phyloP scores from a whole-genome alignment of 2,888 invertebrate genomes.

The Andrena flavipes region DNA sequence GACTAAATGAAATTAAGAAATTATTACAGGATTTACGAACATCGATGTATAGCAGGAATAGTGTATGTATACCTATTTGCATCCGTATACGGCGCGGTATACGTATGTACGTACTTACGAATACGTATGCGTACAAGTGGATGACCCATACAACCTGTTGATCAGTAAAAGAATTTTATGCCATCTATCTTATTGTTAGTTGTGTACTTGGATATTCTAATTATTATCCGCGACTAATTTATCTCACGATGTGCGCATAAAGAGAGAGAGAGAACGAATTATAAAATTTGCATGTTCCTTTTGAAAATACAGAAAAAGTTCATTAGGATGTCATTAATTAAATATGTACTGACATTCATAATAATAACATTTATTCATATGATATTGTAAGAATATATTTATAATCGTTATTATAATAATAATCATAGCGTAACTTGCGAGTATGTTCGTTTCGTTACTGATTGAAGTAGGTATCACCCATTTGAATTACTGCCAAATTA shows the following conservation, averaged over 20 bases:
- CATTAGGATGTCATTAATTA: constrained; percentile 33
- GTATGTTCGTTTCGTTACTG: constrained; percentile 53
- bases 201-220: too few species aligned
- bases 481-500: constrained; percentile 65
- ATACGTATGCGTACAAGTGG: not conserved
- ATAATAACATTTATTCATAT: constrained; percentile 75
- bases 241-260: not conserved
- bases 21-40: too few species aligned
- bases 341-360: constrained; percentile 47
- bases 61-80: too few species aligned
- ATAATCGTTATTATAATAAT: constrained; percentile 67
- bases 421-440: constrained; percentile 54
- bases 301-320: constrained; percentile 15
- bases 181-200: not conserved
- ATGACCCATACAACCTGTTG: constrained; percentile 27
- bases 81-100: not conserved
- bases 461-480: constrained; percentile 55
- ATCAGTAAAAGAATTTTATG: not conserved
- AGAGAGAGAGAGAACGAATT: not conserved
- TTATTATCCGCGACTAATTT: too few species aligned
- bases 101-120: not conserved
- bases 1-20: too few species aligned
- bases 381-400: constrained; percentile 80
- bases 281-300: constrained; percentile 13
- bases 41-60: too few species aligned